A percentile compares a stretch with the other conserved stretches of the same genome.
Evolutionary conservation across 2,113 vertebrate species (phyloP).

Genomic region (Melospiza melodia): DNA sequence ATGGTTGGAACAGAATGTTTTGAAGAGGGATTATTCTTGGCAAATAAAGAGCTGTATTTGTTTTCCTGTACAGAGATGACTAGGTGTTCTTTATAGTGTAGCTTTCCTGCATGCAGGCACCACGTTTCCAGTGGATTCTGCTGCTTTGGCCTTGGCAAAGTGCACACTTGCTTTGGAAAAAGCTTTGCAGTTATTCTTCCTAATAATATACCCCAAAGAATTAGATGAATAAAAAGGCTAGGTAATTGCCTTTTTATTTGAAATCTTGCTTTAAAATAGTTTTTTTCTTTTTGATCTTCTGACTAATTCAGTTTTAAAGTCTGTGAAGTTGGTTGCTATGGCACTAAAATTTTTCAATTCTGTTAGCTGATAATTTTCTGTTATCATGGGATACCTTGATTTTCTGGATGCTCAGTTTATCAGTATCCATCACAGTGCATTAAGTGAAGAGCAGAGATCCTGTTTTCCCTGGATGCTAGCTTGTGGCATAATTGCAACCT

Average conservation of each 20-base stretch:
- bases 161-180: neutral
- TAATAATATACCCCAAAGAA: neutral
- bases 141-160: neutral
- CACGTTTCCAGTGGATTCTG: neutral
- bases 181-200: neutral
- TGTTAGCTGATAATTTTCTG: neutral
- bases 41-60: neutral
- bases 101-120: neutral
- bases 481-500: neutral
- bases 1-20: neutral
- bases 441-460: neutral
- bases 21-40: neutral
- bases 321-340: constrained; percentile 17
- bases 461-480: neutral
- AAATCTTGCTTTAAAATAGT: neutral
- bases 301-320: neutral
- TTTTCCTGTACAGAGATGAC: neutral
- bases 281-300: constrained; percentile 3
- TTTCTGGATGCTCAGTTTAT: neutral
- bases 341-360: neutral
- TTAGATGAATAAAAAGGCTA: neutral
- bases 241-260: neutral
- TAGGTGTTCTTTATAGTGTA: neutral
- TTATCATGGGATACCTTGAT: neutral
- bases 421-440: neutral